phyloP scores from a whole-genome alignment of 2,888 invertebrate genomes.

The Polydrusus cervinus region DNA sequence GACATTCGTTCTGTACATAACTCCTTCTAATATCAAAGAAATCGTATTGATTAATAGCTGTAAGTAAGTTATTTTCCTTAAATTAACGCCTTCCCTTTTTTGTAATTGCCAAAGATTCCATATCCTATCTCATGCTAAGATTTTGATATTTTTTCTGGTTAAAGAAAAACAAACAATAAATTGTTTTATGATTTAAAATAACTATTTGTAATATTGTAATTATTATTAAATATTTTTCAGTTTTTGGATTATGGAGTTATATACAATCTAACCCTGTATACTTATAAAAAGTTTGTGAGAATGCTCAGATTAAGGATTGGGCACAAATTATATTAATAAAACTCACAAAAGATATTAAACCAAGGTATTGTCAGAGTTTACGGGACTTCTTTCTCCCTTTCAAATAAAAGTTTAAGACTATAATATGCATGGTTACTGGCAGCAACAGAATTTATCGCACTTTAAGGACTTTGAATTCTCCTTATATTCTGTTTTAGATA shows the following conservation, averaged over 20 bases:
- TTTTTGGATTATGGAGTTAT: not conserved
- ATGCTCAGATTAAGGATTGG: slow-evolving; percentile 43
- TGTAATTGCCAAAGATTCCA: too few species aligned
- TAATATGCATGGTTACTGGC: slow-evolving; percentile 48
- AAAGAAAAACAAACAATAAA: too few species aligned
- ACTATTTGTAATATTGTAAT: too few species aligned
- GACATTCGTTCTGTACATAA: too few species aligned
- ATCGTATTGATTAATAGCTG: too few species aligned
- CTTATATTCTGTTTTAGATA: slow-evolving; percentile 22
- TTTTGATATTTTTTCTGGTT: too few species aligned
- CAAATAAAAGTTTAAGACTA: slow-evolving; percentile 48
- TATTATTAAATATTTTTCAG: too few species aligned
- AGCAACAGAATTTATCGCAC: slow-evolving; percentile 49
- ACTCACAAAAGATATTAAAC: slow-evolving; percentile 42
- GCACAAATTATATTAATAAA: slow-evolving; percentile 42
- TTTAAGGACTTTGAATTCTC: slow-evolving; percentile 41
- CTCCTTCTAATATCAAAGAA: too few species aligned
- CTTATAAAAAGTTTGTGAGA: slow-evolving; percentile 29
- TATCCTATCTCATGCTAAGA: too few species aligned
- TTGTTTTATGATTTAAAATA: too few species aligned
- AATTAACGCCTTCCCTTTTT: too few species aligned
- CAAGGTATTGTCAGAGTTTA: slow-evolving; percentile 49
- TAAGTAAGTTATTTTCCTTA: too few species aligned
- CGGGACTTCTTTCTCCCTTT: slow-evolving; percentile 39
- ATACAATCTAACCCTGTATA: not conserved